A percentile compares a stretch with the other conserved stretches of the same genome.
Conservation (phyloP, 2,113 vertebrate species). For the Pelvicachromis taeniatus region DNA sequence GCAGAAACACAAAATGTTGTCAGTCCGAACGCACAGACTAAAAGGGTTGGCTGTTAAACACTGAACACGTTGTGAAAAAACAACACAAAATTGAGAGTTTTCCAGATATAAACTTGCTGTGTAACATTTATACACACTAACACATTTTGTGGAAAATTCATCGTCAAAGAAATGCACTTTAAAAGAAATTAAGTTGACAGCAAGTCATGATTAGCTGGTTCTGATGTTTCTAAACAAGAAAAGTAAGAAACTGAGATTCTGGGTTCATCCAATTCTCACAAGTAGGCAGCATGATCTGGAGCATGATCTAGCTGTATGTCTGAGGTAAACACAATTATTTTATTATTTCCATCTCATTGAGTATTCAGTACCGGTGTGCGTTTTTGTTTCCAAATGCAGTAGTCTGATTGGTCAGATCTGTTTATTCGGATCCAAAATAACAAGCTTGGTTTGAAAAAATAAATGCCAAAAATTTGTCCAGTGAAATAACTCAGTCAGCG, state of each 20-base stretch:
- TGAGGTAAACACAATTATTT: not conserved
- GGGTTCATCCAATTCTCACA: not conserved
- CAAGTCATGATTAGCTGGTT: not conserved
- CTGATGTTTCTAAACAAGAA: not conserved
- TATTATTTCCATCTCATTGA: not conserved
- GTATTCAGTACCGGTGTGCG: not conserved
- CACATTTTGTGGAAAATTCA: not conserved
- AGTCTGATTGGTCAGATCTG: not conserved
- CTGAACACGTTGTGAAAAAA: fast-evolving
- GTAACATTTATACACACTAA: not conserved
- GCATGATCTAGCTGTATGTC: not conserved
- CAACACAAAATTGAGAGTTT: not conserved
- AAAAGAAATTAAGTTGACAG: not conserved
- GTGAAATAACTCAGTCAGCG: not conserved
- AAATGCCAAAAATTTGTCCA: not conserved
- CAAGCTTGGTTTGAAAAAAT: not conserved
- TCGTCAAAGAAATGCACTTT: not conserved
- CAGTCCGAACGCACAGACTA: not conserved
- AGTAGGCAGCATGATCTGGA: not conserved
- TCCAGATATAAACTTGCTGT: not conserved
- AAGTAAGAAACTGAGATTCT: not conserved
- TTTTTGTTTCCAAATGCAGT: not conserved
- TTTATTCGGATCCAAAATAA: not conserved
- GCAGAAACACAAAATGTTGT: not conserved
- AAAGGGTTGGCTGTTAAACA: not conserved